These are phyloP conservation scores for Ptychochromis oligacanthus DNA, from an alignment of 2,113 vertebrate species.

Conservation along the genomic window DNA sequence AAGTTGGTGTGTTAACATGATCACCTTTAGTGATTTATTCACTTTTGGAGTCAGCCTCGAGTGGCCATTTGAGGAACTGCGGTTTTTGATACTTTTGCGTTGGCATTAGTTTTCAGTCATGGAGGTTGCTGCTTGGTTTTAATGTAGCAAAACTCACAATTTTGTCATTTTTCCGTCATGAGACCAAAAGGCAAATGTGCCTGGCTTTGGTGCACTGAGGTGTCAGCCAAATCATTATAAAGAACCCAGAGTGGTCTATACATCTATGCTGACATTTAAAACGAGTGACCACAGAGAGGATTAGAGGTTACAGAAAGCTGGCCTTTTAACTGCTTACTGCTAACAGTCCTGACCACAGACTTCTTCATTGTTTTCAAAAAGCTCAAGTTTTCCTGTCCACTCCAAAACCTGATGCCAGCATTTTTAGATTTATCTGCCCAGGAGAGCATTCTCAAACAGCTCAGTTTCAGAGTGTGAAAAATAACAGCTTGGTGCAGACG, in stretches of 20 bases:
- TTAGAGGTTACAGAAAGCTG: background rate
- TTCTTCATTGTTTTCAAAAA: constrained; percentile 23
- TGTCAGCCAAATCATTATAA: background rate
- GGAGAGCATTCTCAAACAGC: background rate
- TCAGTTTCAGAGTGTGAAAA: constrained; percentile 14
- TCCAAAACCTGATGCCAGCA: constrained; percentile 12
- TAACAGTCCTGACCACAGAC: constrained; percentile 2
- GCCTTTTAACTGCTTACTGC: background rate
- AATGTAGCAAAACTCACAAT: background rate
- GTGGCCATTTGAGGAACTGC: background rate
- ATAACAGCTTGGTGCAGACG: background rate
- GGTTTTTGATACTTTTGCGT: background rate
- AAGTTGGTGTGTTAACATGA: background rate
- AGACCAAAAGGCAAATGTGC: background rate
- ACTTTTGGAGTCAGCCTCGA: background rate
- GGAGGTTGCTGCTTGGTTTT: background rate
- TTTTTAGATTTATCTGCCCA: constrained; percentile 3
- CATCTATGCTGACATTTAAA: background rate
- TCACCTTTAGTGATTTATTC: background rate
- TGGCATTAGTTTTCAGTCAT: background rate
- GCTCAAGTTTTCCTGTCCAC: constrained; percentile 7
- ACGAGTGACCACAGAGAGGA: background rate
- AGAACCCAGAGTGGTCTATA: background rate
- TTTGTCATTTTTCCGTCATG: background rate
- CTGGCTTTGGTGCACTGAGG: background rate